Conservation (phyloP, 2,113 vertebrate genomes). For the Cavia porcellus region DNA sequence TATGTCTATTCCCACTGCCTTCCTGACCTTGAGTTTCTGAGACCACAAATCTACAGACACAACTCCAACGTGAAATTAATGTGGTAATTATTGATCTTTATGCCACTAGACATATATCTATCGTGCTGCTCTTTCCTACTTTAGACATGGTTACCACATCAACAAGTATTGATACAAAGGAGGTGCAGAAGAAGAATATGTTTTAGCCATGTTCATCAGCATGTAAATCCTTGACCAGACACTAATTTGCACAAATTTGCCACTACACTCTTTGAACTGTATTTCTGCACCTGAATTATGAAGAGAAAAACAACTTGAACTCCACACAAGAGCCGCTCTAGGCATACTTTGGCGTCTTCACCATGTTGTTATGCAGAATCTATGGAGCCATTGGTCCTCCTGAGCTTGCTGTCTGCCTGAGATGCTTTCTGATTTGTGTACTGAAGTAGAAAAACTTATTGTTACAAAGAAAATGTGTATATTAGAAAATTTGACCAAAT, state of each 20-base stretch:
- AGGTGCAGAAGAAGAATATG: neutral
- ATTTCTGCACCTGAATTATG: no score
- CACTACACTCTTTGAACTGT: neutral
- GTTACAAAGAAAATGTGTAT: neutral
- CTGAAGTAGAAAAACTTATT: neutral
- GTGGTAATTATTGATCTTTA: neutral
- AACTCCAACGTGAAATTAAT: neutral
- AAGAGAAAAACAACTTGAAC: no score
- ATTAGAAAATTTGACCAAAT: neutral
- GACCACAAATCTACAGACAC: rapidly evolving
- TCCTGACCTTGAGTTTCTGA: neutral
- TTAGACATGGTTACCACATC: neutral
- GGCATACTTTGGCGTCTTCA: rapidly evolving
- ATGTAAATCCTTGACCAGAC: neutral
- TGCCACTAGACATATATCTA: neutral
- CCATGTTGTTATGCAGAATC: neutral
- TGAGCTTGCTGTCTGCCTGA: neutral
- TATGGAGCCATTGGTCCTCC: rapidly evolving
- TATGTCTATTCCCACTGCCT: neutral
- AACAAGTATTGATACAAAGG: neutral
- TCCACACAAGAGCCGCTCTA: rapidly evolving
- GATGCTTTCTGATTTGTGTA: neutral
- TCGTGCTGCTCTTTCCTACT: neutral
- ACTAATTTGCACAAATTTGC: neutral
- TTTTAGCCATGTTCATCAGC: neutral